Percentiles rank a stretch among this genome's conserved stretches.
phyloP scores from a whole-genome alignment of 2,888 invertebrate genomes.

The Sinohyriopsis cumingii region DNA sequence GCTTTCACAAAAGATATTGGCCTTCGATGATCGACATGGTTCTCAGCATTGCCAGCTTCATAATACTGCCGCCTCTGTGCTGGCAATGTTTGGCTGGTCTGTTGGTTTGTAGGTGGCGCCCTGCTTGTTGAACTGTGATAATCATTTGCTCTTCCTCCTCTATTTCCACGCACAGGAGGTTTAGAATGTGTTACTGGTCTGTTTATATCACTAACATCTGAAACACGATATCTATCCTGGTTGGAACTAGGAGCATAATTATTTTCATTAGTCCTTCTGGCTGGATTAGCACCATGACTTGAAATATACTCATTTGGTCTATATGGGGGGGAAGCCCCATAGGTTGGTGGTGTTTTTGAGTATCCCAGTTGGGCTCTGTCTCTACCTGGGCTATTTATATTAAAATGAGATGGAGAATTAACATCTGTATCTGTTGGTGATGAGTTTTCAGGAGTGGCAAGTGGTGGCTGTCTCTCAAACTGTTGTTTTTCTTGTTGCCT shows the following conservation, averaged over 20 bases:
- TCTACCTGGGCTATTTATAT: slow-evolving; percentile 49
- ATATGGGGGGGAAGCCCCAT: slow-evolving; percentile 9
- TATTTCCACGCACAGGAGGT: too few relatives aligned
- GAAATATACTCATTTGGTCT: slow-evolving; percentile 2
- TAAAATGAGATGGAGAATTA: slow-evolving; percentile 24
- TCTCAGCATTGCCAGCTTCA: slow-evolving; percentile 15
- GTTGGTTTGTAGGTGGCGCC: slow-evolving; percentile 4
- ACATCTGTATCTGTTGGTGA: slow-evolving; percentile 27
- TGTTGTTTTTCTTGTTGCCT: slow-evolving; percentile 5
- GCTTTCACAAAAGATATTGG: slow-evolving; percentile 72
- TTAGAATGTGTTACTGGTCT: too few relatives aligned
- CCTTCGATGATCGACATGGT: slow-evolving; percentile 36
- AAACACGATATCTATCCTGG: not conserved
- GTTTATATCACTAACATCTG: not conserved
- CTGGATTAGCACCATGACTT: slow-evolving; percentile 2
- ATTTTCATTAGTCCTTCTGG: slow-evolving; percentile 7
- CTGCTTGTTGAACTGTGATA: too few relatives aligned
- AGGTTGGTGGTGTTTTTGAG: slow-evolving; percentile 23
- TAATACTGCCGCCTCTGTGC: slow-evolving; percentile 13
- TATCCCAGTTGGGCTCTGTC: slow-evolving; percentile 29
- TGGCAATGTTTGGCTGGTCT: slow-evolving; percentile 31
- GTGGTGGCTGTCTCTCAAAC: slow-evolving; percentile 26
- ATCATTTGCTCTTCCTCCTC: too few relatives aligned
- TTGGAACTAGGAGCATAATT: slow-evolving; percentile 3
- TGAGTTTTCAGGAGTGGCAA: slow-evolving; percentile 55